Conservation (phyloP, 2,797 vertebrate genomes). For the Caiman crocodilus region DNA sequence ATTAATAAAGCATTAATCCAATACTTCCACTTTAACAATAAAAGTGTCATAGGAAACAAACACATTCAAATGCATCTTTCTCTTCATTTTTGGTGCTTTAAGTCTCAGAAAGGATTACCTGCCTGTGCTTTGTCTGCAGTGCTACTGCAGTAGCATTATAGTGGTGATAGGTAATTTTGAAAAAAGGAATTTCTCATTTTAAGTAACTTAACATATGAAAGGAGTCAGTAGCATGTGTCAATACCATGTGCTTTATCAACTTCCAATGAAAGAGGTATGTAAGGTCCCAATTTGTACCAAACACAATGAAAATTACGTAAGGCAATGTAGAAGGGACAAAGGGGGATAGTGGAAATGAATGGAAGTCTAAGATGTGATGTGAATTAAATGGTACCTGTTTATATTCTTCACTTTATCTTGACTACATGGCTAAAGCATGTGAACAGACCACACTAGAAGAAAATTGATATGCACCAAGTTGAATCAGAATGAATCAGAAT, state of each 20-base stretch:
- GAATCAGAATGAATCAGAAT: neutral
- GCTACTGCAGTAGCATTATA: slow-evolving; percentile 37
- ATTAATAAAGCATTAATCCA: neutral
- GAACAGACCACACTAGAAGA: neutral
- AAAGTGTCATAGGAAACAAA: neutral
- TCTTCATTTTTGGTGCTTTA: neutral
- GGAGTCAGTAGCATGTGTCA: neutral
- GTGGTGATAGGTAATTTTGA: slow-evolving; percentile 16
- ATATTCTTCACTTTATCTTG: neutral
- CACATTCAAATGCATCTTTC: neutral
- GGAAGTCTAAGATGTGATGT: neutral
- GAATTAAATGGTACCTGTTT: neutral
- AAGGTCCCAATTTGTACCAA: neutral
- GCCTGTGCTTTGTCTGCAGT: neutral
- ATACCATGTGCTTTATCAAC: neutral
- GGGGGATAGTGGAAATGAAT: neutral
- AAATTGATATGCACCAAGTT: neutral
- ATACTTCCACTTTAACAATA: neutral
- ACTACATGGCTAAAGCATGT: neutral
- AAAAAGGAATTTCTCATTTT: slow-evolving; percentile 45
- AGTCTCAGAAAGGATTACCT: neutral
- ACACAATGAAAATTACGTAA: neutral
- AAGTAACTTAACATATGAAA: slow-evolving; percentile 1
- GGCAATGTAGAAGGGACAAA: neutral
- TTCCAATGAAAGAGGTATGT: neutral